These are phyloP conservation scores for Channa maculata DNA, from an alignment of 2,113 vertebrate genomes.

Conservation along the genomic window DNA sequence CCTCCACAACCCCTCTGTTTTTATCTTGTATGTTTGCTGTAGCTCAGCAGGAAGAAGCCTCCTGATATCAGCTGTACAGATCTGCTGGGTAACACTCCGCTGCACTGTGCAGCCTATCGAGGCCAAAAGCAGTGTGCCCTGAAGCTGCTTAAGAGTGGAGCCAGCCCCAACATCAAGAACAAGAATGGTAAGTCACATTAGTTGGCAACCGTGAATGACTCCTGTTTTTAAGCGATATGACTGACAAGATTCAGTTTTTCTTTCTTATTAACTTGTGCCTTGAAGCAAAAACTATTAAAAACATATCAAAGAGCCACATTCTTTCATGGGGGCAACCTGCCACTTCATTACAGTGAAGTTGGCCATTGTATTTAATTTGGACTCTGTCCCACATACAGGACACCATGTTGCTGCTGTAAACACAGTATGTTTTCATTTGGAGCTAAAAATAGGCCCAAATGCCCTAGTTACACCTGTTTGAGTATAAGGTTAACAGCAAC, in stretches of 20 bases:
- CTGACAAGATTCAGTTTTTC: not conserved
- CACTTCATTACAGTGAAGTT: not conserved
- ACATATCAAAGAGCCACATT: not conserved
- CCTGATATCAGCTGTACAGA: slow-evolving; percentile 92
- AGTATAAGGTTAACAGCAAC: not conserved
- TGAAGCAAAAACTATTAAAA: not conserved
- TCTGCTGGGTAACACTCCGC: slow-evolving; percentile 93
- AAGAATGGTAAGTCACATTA: slow-evolving; percentile 85
- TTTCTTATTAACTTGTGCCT: too few species aligned
- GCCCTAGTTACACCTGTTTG: too few species aligned
- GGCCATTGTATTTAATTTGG: too few species aligned
- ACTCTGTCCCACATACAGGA: too few species aligned
- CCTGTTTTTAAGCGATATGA: too few species aligned
- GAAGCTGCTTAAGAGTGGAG: slow-evolving; percentile 91
- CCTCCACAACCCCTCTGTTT: slow-evolving; percentile 22
- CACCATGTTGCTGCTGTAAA: not conserved
- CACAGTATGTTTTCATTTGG: not conserved
- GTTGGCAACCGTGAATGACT: not conserved
- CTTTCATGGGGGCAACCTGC: not conserved
- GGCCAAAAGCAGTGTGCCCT: slow-evolving; percentile 92
- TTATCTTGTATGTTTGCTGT: slow-evolving; percentile 36
- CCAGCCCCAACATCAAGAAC: slow-evolving; percentile 88
- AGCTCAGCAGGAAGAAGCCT: slow-evolving; percentile 92
- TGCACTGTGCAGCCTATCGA: slow-evolving; percentile 96
- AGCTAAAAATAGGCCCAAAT: not conserved